Evolutionary conservation across 2,888 invertebrate genomes (phyloP).

Genomic region (Andrena haemorrhoa): DNA sequence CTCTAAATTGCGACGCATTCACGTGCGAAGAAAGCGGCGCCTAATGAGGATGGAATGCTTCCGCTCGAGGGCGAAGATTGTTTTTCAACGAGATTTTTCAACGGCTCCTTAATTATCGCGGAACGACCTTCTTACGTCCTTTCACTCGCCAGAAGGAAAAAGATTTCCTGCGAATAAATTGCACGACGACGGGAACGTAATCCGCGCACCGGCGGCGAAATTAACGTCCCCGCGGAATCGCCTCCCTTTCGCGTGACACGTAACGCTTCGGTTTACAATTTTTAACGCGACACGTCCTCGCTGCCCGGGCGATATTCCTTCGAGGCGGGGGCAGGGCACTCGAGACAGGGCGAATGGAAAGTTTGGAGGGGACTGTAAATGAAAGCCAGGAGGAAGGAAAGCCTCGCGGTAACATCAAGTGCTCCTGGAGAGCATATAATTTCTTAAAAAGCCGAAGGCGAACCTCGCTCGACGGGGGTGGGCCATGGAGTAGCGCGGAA

Average conservation of each 20-base stretch:
- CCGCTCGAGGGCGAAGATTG: slow-evolving; percentile 22
- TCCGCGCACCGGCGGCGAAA: slow-evolving; percentile 5
- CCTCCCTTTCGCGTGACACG: neutral
- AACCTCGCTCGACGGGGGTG: slow-evolving; percentile 43
- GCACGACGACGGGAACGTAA: neutral
- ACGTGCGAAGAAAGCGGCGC: neutral
- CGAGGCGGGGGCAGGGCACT: neutral
- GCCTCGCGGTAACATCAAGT: slow-evolving; percentile 48
- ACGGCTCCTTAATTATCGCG: slow-evolving; percentile 39
- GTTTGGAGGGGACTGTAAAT: slow-evolving; percentile 22
- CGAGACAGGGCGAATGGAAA: slow-evolving; percentile 9
- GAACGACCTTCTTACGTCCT: slow-evolving; percentile 12
- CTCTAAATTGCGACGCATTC: slow-evolving; percentile 23
- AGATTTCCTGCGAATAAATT: slow-evolving; percentile 25
- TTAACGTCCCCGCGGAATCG: neutral
- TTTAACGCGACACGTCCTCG: neutral
- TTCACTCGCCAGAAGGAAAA: slow-evolving; percentile 4
- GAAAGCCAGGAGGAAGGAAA: slow-evolving; percentile 18
- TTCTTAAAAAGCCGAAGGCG: slow-evolving; percentile 70
- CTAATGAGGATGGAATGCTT: slow-evolving; percentile 33
- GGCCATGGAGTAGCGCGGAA: slow-evolving; percentile 5
- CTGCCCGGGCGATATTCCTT: neutral
- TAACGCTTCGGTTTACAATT: neutral
- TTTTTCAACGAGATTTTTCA: slow-evolving; percentile 28
- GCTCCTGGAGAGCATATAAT: slow-evolving; percentile 66